Evolutionary conservation across 1,140 invertebrate species (phyloP).

Genomic region (Drosophila paulistorum): DNA sequence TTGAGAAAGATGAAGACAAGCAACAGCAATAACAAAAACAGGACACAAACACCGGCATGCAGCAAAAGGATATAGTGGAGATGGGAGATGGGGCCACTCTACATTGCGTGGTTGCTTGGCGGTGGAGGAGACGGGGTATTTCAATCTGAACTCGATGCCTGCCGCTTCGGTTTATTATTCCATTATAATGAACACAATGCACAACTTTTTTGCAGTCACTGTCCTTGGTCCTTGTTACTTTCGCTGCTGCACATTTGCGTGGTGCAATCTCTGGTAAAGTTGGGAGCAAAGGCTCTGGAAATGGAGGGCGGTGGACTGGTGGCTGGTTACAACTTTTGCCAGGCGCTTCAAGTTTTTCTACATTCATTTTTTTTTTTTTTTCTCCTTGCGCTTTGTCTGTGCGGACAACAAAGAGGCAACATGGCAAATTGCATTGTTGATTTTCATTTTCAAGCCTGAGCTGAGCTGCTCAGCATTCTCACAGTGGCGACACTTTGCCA

Average conservation of each 20-base stretch:
- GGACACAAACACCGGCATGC: background rate
- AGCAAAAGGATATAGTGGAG: background rate
- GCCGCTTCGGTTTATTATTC: slow-evolving; percentile 73
- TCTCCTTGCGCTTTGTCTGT: slow-evolving; percentile 21
- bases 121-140: background rate
- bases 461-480: slow-evolving; percentile 30
- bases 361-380: slow-evolving; percentile 42
- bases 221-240: slow-evolving; percentile 61
- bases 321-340: slow-evolving; percentile 53
- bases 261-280: slow-evolving; percentile 60
- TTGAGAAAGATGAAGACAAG: slow-evolving; percentile 31
- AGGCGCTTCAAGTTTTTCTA: slow-evolving; percentile 64
- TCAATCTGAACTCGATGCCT: slow-evolving; percentile 42
- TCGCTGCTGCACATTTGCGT: slow-evolving; percentile 69
- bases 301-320: slow-evolving; percentile 16
- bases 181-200: slow-evolving; percentile 80
- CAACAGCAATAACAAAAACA: slow-evolving; percentile 28
- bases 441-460: slow-evolving; percentile 80
- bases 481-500: slow-evolving; percentile 66
- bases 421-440: slow-evolving; percentile 79
- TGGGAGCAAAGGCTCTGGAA: slow-evolving; percentile 7
- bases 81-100: too few relatives aligned
- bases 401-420: slow-evolving; percentile 53
- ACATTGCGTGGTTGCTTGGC: too few relatives aligned
- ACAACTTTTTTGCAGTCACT: slow-evolving; percentile 57